Conservation (phyloP, 1,140 invertebrate genomes). For the Temnothorax curvispinosus region DNA sequence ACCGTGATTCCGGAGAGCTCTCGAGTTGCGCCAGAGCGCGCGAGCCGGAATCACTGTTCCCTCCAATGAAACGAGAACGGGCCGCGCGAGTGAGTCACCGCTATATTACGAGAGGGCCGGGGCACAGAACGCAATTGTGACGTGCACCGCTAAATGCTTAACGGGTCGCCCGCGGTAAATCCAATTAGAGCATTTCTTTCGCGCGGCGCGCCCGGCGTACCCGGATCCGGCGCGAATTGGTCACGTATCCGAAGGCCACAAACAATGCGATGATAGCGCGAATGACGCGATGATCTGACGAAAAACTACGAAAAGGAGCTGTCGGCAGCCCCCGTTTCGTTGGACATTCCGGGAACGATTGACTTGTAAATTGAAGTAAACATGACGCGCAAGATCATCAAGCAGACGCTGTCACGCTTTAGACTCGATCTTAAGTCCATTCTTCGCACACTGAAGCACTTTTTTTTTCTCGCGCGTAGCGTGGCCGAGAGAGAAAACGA, state of each 20-base stretch:
- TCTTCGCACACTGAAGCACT: not conserved
- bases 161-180: conserved; percentile 68
- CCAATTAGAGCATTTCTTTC: conserved; percentile 71
- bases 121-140: conserved; percentile 66
- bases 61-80: conserved; percentile 61
- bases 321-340: not conserved
- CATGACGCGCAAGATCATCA: conserved; percentile 10
- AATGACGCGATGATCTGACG: not conserved
- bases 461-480: not conserved
- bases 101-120: conserved; percentile 26
- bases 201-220: not conserved
- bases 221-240: conserved; percentile 29
- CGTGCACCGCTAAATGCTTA: conserved; percentile 72
- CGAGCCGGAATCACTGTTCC: conserved; percentile 23
- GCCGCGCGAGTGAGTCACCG: conserved; percentile 65
- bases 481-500: not conserved
- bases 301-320: not conserved
- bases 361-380: conserved; percentile 45
- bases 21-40: not conserved
- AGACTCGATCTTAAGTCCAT: not conserved
- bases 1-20: not conserved
- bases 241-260: conserved; percentile 3
- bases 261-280: not conserved
- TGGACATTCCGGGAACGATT: conserved; percentile 31
- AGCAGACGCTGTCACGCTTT: conserved; percentile 18